Percentiles rank a stretch among this genome's conserved stretches.
These are phyloP conservation scores for Eupithecia subumbrata DNA, from an alignment of 2,888 invertebrate genomes.

Conservation along the genomic window DNA sequence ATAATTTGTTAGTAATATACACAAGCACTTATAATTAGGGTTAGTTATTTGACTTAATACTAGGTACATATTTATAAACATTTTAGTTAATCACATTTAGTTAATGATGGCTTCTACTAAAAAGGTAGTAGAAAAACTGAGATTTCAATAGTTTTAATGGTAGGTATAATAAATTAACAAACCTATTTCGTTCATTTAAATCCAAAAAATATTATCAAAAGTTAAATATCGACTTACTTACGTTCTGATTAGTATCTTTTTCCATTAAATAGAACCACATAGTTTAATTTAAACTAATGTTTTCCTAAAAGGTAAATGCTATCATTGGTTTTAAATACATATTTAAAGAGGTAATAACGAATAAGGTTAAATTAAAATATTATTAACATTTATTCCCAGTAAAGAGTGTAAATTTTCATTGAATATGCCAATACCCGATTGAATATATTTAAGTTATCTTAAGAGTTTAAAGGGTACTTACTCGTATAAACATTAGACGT, in stretches of 20 bases:
- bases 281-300: neutral
- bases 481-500: conserved; percentile 22
- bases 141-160: too few species aligned
- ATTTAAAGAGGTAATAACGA: conserved; percentile 19
- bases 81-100: too few species aligned
- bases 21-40: too few species aligned
- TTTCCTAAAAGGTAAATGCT: neutral
- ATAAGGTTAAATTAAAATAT: conserved; percentile 34
- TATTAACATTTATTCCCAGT: conserved; percentile 35
- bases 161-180: too few species aligned
- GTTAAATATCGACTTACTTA: neutral
- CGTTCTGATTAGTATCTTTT: neutral
- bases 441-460: conserved; percentile 42
- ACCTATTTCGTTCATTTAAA: too few species aligned
- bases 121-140: too few species aligned
- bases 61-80: too few species aligned
- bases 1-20: too few species aligned
- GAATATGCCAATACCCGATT: conserved; percentile 31
- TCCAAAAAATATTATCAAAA: neutral
- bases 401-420: conserved; percentile 28
- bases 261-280: neutral
- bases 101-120: too few species aligned
- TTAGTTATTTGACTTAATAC: too few species aligned
- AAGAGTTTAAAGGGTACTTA: conserved; percentile 36
- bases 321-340: conserved; percentile 17